Evolutionary conservation across 2,113 vertebrate genomes (phyloP), one percentile per base, ranked within the genome.

Genomic region (Sisor rabdophorus): DNA sequence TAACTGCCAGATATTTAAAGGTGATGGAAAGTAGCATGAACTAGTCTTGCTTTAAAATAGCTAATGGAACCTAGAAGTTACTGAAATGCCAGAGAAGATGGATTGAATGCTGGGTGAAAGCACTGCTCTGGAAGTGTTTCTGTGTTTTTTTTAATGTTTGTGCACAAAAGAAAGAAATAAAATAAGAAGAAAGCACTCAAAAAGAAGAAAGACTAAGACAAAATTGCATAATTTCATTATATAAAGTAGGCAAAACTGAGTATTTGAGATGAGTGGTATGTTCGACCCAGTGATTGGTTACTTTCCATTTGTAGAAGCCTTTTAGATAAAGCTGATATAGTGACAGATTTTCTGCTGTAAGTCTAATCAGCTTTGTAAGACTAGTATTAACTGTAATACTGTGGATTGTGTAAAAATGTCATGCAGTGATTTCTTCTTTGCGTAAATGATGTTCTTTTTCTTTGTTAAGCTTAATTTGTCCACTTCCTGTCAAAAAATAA

Each of bases 31-130:
- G 28, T 32, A 47, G 74, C 52, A 9, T n/a, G 5, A 47, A n/a
- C 36, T 20, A 17, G 10, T 19, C 50, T 36, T 30, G 9, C 32
- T 15, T 67, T 76, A 55, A 11, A 67, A 55, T 26, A 55, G 22
- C 61, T 47, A 67, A 67, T 56, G 36, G 22, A 65, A 65, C 30
- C 11, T 24, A 16, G 20, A 32, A 7, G 10, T 19, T 12, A 11
- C 22, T 12, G 24, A 28, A 72, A 48, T 73, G 44, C 32, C 61
- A 19, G 59, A 69, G 17, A 70, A 61, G 30, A 52, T 44, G 28
- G 75, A 32, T 13, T 50, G 13, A 68, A 48, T 68, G 64, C 44
- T 52, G 65, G 65, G 65, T 52, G 26, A 52, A 50, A 69, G 65
- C 16, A 30, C 47, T 28, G 24, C 2, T 52, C 47, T 68, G 24